A percentile compares a stretch with the other conserved stretches of the same genome.
Evolutionary conservation across 1,140 invertebrate species (phyloP).

Genomic region (Drosophila truncata): DNA sequence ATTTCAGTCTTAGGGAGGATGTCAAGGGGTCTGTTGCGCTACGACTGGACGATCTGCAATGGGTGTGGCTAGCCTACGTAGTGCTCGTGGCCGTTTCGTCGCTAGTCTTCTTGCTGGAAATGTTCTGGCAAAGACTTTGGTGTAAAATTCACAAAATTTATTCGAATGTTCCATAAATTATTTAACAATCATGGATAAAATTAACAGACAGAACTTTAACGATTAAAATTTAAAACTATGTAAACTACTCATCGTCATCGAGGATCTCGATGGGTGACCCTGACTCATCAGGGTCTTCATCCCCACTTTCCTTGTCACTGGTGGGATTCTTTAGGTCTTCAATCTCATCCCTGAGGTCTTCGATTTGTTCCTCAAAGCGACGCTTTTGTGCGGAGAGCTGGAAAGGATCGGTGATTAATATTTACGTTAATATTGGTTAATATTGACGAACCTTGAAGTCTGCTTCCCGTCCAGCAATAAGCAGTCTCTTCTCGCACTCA

Average conservation of each 20-base stretch:
- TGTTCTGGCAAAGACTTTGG: conserved; percentile 2
- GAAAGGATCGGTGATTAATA: not conserved
- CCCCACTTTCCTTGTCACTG: conserved; percentile 6
- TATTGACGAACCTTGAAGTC: conserved; percentile 60
- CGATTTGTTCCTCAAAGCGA: conserved; percentile 63
- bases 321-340: conserved; percentile 47
- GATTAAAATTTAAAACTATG: not conserved
- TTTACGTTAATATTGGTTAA: not conserved
- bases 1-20: conserved; percentile 25
- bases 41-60: conserved; percentile 30
- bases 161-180: not conserved
- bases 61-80: conserved; percentile 46
- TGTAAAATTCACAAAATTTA: conserved; percentile 19
- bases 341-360: conserved; percentile 73
- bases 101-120: conserved; percentile 21
- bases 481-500: conserved; percentile 34
- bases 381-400: conserved; percentile 54
- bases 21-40: not conserved
- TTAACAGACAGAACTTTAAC: conserved; percentile 25
- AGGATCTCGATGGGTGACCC: conserved; percentile 57
- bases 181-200: conserved; percentile 11
- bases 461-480: conserved; percentile 52
- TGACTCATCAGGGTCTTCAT: conserved; percentile 44
- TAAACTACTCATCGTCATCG: conserved; percentile 50
- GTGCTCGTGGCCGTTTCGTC: conserved; percentile 4